Evolutionary conservation across 2,797 vertebrate species (phyloP).

Genomic region (Melanotaenia nigrans): DNA sequence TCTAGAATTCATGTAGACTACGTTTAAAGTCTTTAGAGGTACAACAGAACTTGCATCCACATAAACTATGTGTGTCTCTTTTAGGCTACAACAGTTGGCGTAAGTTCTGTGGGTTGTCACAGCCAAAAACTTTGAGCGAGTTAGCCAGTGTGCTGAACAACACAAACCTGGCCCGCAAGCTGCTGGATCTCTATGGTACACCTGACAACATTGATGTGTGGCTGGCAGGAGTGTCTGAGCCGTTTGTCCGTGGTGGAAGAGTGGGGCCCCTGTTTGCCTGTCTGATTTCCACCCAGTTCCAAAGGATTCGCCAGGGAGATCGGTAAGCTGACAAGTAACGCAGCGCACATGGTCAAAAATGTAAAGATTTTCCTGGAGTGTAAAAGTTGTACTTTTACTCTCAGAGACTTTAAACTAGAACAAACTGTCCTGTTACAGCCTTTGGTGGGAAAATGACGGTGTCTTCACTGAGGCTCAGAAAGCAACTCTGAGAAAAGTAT

Average conservation of each 20-base stretch:
- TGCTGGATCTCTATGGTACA: slow-evolving; percentile 84
- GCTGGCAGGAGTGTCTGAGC: slow-evolving; percentile 87
- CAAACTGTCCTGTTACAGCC: slow-evolving; percentile 75
- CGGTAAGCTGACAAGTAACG: slow-evolving; percentile 67
- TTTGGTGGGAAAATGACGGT: slow-evolving; percentile 89
- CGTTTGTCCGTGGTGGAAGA: slow-evolving; percentile 81
- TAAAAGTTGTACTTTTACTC: not conserved
- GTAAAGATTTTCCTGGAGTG: not conserved
- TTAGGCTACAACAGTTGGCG: slow-evolving; percentile 91
- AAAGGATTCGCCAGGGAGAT: slow-evolving; percentile 86
- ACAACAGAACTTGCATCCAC: not conserved
- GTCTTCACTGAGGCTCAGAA: slow-evolving; percentile 85
- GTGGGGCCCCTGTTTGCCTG: slow-evolving; percentile 90
- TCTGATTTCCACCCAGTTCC: slow-evolving; percentile 87
- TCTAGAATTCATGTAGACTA: not conserved
- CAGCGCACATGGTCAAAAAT: not conserved
- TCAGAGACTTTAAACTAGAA: not conserved
- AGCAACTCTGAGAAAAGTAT: slow-evolving; percentile 70
- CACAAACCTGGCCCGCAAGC: slow-evolving; percentile 64
- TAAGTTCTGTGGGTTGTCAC: slow-evolving; percentile 85
- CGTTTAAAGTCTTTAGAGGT: not conserved
- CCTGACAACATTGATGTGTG: slow-evolving; percentile 89
- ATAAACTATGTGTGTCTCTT: not conserved
- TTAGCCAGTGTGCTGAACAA: slow-evolving; percentile 81
- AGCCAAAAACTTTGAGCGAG: slow-evolving; percentile 72